Evolutionary conservation across 2,888 invertebrate species (phyloP), one percentile per base, ranked within the genome.

Genomic region (Pasiphila rectangulata): DNA sequence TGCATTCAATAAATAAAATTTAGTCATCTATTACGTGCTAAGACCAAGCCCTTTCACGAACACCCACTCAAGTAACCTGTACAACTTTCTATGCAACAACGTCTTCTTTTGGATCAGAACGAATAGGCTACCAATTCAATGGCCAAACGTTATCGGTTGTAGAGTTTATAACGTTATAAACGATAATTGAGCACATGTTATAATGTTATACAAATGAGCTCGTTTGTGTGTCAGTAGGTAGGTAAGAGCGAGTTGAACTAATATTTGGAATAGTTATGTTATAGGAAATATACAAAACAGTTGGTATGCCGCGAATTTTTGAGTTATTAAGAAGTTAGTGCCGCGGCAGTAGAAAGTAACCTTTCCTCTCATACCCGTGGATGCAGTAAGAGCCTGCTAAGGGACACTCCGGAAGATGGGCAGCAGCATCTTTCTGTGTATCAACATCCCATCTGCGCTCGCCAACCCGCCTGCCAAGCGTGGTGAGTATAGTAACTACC

Each of bases 91-190:
- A 7, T 27, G 12, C 13, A 27, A 25, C 12, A 10, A 12, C 25
- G 7, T 13, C 12, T 13, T 13, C 12, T 3, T 13, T n/a, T n/a
- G n/a, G 27, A 3, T 1, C 27, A 13, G 12, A 27, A 27, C 13
- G 27, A 27, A 27, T 27, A 27, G 1, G 2, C 24, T n/a, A 15
- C 20, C 7, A 7, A 43, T 12, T 19, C 55, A 57, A 59, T 35
- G 45, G 47, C 30, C 36, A 34, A 51, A 50, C 39, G 51, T 60
- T 59, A 63, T 54, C 61, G 54, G 58, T 57, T 59, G 61, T 65
- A 51, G 62, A 59, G 53, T 64, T 63, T 55, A 69, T 54, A 45
- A 42, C 51, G 42, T 37, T 41, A 27, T 45, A 19, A 45, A 56
- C 34, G 45, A 47, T 54, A 45, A 34, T 50, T 32, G 32, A 49